Evolutionary conservation across 2,888 invertebrate genomes (phyloP).

Genomic region (Cremastobaeus sp.): DNA sequence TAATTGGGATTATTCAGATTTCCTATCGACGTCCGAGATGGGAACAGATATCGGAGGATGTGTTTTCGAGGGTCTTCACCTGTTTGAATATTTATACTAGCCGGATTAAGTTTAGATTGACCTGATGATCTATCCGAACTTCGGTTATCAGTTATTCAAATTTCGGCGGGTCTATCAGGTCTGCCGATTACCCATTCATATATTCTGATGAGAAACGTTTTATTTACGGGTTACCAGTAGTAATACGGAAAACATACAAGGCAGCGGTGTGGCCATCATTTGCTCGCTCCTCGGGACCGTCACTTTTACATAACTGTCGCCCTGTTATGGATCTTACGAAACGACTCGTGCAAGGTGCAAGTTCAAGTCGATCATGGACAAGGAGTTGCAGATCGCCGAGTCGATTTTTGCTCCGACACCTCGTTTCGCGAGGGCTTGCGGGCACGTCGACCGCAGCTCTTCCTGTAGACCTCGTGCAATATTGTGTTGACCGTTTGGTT

Average conservation of each 20-base stretch:
- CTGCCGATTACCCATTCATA: not conserved
- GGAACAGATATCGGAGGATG: conserved; percentile 23
- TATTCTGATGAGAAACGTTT: not conserved
- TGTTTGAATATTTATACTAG: conserved; percentile 49
- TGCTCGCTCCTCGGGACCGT: no score
- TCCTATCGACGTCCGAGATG: conserved; percentile 20
- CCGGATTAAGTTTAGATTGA: conserved; percentile 3
- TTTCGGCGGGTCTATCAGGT: not conserved
- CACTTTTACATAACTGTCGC: conserved; percentile 14
- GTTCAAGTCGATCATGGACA: conserved; percentile 71
- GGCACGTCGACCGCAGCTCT: conserved; percentile 65
- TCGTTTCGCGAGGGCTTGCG: conserved; percentile 51
- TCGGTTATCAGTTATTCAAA: conserved; percentile 27
- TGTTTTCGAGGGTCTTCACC: conserved; percentile 45
- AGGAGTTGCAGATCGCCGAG: conserved; percentile 58
- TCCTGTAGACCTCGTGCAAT: conserved; percentile 28
- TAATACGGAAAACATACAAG: no score
- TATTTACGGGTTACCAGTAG: no score
- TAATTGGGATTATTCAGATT: conserved; percentile 40
- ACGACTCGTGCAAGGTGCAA: conserved; percentile 66
- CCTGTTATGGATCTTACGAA: conserved; percentile 17
- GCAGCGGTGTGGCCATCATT: no score
- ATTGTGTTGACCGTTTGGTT: conserved; percentile 46
- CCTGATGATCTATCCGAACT: conserved; percentile 13
- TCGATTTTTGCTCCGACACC: conserved; percentile 66